A percentile compares a stretch with the other conserved stretches of the same genome.
phyloP scores from a whole-genome alignment of 2,113 vertebrate species.

The Lophura nycthemera region DNA sequence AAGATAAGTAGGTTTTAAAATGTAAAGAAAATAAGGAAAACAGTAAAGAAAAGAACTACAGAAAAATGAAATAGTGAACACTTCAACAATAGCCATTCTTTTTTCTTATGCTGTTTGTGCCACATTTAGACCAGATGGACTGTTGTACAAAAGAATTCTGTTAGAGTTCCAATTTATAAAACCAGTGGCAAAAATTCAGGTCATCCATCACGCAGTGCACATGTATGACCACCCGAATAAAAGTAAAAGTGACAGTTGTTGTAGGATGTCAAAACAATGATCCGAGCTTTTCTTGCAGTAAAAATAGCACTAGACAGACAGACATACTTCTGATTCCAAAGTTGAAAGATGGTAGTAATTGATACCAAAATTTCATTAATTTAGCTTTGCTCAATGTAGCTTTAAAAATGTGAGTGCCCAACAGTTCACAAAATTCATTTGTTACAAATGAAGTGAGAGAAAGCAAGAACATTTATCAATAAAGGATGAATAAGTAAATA shows the following conservation, averaged over 20 bases:
- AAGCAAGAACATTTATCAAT: background rate
- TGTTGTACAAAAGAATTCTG: background rate
- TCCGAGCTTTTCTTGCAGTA: background rate
- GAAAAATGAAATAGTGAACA: background rate
- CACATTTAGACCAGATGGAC: background rate
- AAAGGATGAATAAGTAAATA: background rate
- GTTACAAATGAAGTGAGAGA: background rate
- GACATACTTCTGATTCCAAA: background rate
- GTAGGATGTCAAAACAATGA: slow-evolving; percentile 46
- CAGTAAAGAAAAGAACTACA: background rate
- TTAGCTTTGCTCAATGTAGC: background rate
- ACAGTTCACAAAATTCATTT: background rate
- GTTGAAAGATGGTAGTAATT: background rate
- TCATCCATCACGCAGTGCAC: background rate
- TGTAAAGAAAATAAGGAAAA: background rate
- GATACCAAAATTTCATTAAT: background rate
- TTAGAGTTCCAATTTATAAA: background rate
- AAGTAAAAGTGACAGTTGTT: slow-evolving; percentile 32
- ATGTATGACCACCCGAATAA: slow-evolving; percentile 4
- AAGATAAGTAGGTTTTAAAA: background rate
- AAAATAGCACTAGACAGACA: slow-evolving; percentile 20
- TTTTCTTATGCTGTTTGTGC: background rate
- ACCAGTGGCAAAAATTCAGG: background rate
- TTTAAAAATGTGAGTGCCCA: background rate
- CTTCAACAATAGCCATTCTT: background rate